A percentile compares a stretch with the other conserved stretches of the same genome.
Conservation (phyloP, 2,797 vertebrate genomes). For the Pseudocheirus occidentalis region DNA sequence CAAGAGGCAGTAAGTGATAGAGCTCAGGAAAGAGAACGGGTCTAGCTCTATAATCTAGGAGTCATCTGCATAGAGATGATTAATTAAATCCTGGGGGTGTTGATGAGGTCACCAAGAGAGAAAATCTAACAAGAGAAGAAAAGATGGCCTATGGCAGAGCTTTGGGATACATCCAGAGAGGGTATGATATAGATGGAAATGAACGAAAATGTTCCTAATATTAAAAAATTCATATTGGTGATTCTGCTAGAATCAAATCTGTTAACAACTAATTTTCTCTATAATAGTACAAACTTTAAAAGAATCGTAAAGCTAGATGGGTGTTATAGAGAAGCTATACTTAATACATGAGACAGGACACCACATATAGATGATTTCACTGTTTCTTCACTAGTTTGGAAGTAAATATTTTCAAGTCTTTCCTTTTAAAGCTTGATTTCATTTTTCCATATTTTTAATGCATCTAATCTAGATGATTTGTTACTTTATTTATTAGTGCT, state of each 20-base stretch:
- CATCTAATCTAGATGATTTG: neutral
- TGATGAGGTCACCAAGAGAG: neutral
- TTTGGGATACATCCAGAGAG: neutral
- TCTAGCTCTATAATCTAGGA: neutral
- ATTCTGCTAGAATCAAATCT: neutral
- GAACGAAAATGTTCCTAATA: neutral
- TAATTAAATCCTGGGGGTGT: too few relatives aligned
- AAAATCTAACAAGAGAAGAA: neutral
- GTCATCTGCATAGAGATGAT: neutral
- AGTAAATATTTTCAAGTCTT: neutral
- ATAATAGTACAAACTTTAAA: neutral
- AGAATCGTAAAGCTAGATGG: neutral
- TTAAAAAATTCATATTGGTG: neutral
- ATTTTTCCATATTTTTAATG: slow-evolving; percentile 34
- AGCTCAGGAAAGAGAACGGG: neutral
- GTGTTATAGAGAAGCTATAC: neutral
- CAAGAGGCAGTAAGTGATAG: neutral
- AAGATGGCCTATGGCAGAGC: neutral
- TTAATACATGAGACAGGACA: neutral
- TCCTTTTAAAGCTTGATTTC: neutral
- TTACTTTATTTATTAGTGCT: slow-evolving; percentile 41
- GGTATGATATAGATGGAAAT: neutral
- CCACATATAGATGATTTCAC: neutral
- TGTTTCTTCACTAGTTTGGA: slow-evolving; percentile 1
- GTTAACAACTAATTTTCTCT: neutral